Evolutionary conservation across 2,113 vertebrate species (phyloP).

Genomic region (Python bivittatus): DNA sequence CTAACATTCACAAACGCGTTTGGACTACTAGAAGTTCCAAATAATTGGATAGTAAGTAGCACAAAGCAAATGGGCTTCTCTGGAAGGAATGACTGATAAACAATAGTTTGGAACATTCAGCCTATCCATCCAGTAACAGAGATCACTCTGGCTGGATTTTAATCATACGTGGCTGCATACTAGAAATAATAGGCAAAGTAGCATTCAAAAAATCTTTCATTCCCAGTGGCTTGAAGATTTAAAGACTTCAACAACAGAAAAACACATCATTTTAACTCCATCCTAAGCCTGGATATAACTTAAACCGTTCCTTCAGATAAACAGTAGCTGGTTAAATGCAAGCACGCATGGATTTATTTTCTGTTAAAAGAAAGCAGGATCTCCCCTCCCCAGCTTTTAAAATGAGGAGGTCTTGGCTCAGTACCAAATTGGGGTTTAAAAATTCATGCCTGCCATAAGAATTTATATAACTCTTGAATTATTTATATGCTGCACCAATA

Average conservation of each 20-base stretch:
- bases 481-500: slow-evolving; percentile 67
- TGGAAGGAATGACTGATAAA: slow-evolving; percentile 1
- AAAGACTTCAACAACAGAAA: fast-evolving
- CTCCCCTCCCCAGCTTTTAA: not conserved
- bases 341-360: slow-evolving; percentile 24
- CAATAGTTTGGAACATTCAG: not conserved
- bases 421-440: slow-evolving; percentile 69
- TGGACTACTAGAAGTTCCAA: not conserved
- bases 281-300: slow-evolving; percentile 19
- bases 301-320: slow-evolving; percentile 6
- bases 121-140: not conserved
- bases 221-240: slow-evolving; percentile 26
- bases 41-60: not conserved
- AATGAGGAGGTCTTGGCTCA: slow-evolving; percentile 40
- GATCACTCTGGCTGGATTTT: slow-evolving; percentile 20
- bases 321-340: slow-evolving; percentile 32
- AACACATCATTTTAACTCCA: not conserved
- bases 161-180: not conserved
- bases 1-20: slow-evolving; percentile 27
- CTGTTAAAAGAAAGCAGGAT: not conserved
- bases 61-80: slow-evolving; percentile 7
- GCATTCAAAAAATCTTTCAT: slow-evolving; percentile 40
- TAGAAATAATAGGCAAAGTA: not conserved
- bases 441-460: slow-evolving; percentile 67
- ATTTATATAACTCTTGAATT: slow-evolving; percentile 70